Evolutionary conservation across 2,113 vertebrate genomes (phyloP).

Genomic region (Heterotis niloticus): DNA sequence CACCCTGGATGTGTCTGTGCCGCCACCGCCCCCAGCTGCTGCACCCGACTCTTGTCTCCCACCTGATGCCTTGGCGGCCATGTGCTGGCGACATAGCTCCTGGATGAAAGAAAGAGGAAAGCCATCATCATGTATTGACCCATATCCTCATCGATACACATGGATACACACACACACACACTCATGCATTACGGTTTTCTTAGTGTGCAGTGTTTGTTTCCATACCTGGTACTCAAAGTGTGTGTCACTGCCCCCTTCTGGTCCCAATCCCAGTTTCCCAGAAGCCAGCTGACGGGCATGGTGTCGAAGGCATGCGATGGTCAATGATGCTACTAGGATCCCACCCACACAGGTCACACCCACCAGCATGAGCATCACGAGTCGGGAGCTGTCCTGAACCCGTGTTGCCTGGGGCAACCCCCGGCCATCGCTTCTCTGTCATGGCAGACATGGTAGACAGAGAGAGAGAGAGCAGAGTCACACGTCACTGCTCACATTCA

Average conservation of each 20-base stretch:
- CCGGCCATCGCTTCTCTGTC: constrained; percentile 69
- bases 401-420: constrained; percentile 66
- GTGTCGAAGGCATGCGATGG: constrained; percentile 77
- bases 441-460: constrained; percentile 10
- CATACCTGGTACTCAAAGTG: constrained; percentile 93
- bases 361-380: constrained; percentile 81
- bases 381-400: constrained; percentile 70
- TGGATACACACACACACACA: background rate
- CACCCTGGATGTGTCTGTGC: constrained; percentile 83
- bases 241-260: constrained; percentile 87
- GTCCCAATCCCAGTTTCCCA: constrained; percentile 83
- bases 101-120: constrained; percentile 40
- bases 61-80: constrained; percentile 87
- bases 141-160: background rate
- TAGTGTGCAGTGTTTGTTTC: background rate
- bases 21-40: constrained; percentile 58
- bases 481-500: background rate
- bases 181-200: background rate
- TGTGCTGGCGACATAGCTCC: constrained; percentile 96
- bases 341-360: constrained; percentile 80
- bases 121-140: background rate
- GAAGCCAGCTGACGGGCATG: constrained; percentile 78
- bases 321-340: constrained; percentile 72
- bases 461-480: background rate
- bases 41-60: constrained; percentile 67